Base-by-base conservation (phyloP, 2,888 invertebrate species). In the Chrysolina oricalcia region DNA sequence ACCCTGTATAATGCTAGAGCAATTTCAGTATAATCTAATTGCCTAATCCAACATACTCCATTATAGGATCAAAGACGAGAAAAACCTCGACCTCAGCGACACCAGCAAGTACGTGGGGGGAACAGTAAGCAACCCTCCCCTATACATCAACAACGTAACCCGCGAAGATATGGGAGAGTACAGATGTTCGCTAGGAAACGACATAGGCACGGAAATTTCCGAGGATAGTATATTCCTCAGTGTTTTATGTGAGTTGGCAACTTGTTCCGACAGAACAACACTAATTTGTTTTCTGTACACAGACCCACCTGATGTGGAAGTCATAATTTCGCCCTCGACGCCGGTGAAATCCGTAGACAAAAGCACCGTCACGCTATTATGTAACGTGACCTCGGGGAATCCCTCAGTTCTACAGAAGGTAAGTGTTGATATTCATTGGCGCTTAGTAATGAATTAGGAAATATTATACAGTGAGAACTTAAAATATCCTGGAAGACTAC, bases 131-230 rank as follows among this genome's bases (percentile, higher is more conserved):
- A 93, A 95, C 85, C 94, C 95, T 8, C 92, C 94, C 0, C 90
- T 98, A 63, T 92, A 94, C 75, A 95, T 98, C 81, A 92, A 92
- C 83, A 93, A 95, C 82, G 93, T 96, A 0, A 91, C 92, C 2
- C 92, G 95, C 11, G 90, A 90, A 0, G 97, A 98, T 88, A 93
- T 94, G 89, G 98, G 97, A 68, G 93, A 93, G 84, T 98, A 98
- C 88, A 92, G 93, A 35, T 98, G 97, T 85, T 90, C 93, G 76
- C 91, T 97, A 64, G 91, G 92, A 80, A 98, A 98, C 87, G 91
- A 91, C 40, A 94, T 97, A 40, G 97, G 96, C 6, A 91, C 92
- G 65, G 93, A 94, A 11, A 91, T 92, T 79, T 95, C 96, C 11
- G 92, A 93, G n/a, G 93, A 93, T 50, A 91, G 90, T 82, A 93